phyloP scores from a whole-genome alignment of 2,113 vertebrate genomes.

The Burhinus bistriatus region DNA sequence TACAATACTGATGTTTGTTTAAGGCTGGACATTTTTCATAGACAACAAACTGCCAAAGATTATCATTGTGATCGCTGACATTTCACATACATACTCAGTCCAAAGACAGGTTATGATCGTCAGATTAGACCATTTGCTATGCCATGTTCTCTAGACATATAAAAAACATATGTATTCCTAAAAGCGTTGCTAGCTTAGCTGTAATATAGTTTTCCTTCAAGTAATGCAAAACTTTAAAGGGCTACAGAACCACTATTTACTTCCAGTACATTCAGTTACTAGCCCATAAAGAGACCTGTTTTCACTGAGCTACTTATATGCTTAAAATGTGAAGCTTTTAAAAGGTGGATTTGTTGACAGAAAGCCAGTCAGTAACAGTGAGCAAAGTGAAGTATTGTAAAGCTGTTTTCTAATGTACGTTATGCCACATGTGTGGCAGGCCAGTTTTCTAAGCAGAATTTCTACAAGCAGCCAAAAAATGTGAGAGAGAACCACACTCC shows the following conservation, averaged over 20 bases:
- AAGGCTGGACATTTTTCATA: background rate
- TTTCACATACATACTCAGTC: background rate
- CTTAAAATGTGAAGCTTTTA: background rate
- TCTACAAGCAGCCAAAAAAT: background rate
- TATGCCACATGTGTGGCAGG: background rate
- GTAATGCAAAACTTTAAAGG: background rate
- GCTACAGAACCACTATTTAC: background rate
- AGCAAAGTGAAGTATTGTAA: background rate
- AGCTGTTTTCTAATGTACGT: background rate
- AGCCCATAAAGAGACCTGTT: background rate
- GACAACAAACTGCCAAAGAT: background rate
- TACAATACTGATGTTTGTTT: background rate
- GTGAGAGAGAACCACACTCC: background rate
- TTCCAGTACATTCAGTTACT: background rate
- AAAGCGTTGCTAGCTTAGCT: background rate
- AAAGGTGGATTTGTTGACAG: background rate
- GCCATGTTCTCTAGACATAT: fast-evolving
- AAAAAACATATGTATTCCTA: background rate
- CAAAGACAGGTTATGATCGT: background rate
- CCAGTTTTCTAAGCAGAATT: background rate
- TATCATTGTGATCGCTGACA: background rate
- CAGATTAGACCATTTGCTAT: background rate
- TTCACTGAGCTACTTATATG: background rate
- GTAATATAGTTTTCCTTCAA: background rate
- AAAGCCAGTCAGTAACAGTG: background rate